Evolutionary conservation across 2,797 vertebrate genomes (phyloP), one percentile per base, ranked within the genome.

Genomic region (Etheostoma perlongum): DNA sequence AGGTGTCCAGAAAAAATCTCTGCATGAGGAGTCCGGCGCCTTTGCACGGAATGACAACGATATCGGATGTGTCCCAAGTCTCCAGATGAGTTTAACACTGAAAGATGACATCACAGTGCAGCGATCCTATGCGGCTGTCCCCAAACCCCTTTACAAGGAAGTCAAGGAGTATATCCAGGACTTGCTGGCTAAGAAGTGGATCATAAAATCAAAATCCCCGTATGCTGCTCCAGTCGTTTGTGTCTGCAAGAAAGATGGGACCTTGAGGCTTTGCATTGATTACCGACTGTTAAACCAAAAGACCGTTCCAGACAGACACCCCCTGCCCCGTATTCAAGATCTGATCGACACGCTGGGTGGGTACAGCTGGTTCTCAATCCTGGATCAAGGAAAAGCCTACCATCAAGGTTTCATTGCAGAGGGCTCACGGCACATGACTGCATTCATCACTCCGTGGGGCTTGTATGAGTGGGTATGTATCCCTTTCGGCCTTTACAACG

Each of bases 331-430:
- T 19, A 33, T 33, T 33, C 54, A 33, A 30, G 54, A 30, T 9
- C 1, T 27, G 2, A 30, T 18, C 14, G 7, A 55, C 6, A 30
- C 10, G 18, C 30, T 77, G 1, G 71, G 61, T 1, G 54, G 54
- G 2, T 62, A 77, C 15, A 59, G 14, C 4, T 72, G 67, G 72
- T 68, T 80, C 8, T 65, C 53, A 4, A 74, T 80, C n/a, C 19
- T 81, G 19, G 70, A 74, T 30, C 67, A 73, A 21, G 69, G 74
- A 6, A 81, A 80, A 42, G 78, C 65, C 4, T 70, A 74, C 4
- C 69, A 78, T 42, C 61, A 78, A 18, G 74, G 74, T 1, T 79
- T 63, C 33, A 42, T 72, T 9, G 47, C 51, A 5, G 63, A 67
- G 16, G 54, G 54, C 2, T 67, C 63, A 15, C 25, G 25, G 25